Conservation (phyloP, 2,888 invertebrate genomes). For the Drosophila kanekoi region DNA sequence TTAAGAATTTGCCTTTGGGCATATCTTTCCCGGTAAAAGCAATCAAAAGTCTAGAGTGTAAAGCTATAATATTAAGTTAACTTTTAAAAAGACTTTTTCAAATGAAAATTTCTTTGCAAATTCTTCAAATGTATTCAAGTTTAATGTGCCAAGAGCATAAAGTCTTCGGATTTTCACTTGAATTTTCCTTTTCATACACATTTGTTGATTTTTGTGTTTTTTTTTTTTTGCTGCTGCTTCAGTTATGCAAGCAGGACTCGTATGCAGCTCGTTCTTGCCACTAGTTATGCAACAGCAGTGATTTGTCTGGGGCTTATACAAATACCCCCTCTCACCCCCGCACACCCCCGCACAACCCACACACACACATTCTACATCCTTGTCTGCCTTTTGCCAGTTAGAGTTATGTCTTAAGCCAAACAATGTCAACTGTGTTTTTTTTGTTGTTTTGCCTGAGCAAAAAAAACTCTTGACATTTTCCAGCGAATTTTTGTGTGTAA, state of each 20-base stretch:
- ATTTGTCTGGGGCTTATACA: slow-evolving; percentile 48
- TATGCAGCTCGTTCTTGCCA: slow-evolving; percentile 54
- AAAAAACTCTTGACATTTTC: slow-evolving; percentile 41
- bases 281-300: slow-evolving; percentile 73
- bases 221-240: slow-evolving; percentile 26
- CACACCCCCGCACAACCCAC: too few relatives aligned
- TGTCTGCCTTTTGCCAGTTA: slow-evolving; percentile 3
- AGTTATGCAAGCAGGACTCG: slow-evolving; percentile 38
- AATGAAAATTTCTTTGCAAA: neutral
- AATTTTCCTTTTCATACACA: neutral
- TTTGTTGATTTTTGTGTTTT: slow-evolving; percentile 20
- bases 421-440: slow-evolving; percentile 64
- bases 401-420: slow-evolving; percentile 56
- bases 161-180: slow-evolving; percentile 2
- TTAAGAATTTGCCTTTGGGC: too few relatives aligned
- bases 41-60: too few relatives aligned
- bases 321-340: neutral
- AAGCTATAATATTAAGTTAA: too few relatives aligned
- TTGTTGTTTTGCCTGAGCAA: slow-evolving; percentile 10
- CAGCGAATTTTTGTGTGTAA: slow-evolving; percentile 13
- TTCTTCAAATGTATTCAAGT: neutral
- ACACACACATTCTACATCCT: neutral
- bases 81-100: neutral
- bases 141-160: slow-evolving; percentile 20
- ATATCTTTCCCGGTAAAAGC: too few relatives aligned